These are phyloP conservation scores for Thryonomys swinderianus DNA, from an alignment of 2,113 vertebrate genomes.

Conservation along the genomic window DNA sequence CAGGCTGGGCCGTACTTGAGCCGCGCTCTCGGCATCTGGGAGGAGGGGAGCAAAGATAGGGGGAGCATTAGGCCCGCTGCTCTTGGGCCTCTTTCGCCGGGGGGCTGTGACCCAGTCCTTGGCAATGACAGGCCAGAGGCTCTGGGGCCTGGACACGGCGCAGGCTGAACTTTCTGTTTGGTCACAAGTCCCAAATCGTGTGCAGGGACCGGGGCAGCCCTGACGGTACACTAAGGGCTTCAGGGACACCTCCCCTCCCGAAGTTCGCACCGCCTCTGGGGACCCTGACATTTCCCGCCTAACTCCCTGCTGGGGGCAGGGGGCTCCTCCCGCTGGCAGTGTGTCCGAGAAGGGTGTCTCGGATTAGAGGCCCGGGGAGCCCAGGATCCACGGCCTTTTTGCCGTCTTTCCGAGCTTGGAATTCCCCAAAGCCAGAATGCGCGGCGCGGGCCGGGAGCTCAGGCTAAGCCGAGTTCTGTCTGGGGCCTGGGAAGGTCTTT, in stretches of 20 bases:
- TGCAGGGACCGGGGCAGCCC: not conserved
- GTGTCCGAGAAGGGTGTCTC: not conserved
- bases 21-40: not conserved
- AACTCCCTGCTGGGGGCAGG: not conserved
- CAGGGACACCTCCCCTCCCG: not conserved
- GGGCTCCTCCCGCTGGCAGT: not conserved
- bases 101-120: not conserved
- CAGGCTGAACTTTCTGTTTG: slow-evolving; percentile 36
- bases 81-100: not conserved
- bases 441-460: not conserved
- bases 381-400: not conserved
- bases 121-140: too few relatives aligned
- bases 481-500: not conserved
- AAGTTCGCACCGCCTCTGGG: not conserved
- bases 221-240: not conserved
- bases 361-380: not conserved
- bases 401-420: not conserved
- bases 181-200: not conserved
- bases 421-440: not conserved
- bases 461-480: not conserved
- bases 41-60: not conserved
- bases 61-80: not conserved
- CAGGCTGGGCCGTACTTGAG: not conserved
- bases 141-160: not conserved
- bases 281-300: not conserved